Evolutionary conservation across 1,140 invertebrate genomes (phyloP).

Genomic region (Diorhabda carinulata): DNA sequence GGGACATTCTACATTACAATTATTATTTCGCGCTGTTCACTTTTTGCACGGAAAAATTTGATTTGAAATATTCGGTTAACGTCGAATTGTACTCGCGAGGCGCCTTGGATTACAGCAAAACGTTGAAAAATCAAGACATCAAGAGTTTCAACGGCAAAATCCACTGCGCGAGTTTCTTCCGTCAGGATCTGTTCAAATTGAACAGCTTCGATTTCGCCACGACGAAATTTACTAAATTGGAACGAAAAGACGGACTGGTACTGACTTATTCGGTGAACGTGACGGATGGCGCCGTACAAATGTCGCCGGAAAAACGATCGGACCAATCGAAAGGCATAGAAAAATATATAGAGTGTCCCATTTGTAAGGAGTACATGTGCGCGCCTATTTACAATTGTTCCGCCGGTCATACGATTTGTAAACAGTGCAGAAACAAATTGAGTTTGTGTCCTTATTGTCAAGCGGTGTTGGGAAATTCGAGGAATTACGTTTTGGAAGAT

Average conservation of each 20-base stretch:
- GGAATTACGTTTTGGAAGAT: conserved; percentile 22
- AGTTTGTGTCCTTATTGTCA: conserved; percentile 15
- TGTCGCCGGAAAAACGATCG: neutral
- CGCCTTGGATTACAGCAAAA: neutral
- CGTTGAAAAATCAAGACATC: conserved; percentile 14
- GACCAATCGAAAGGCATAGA: neutral
- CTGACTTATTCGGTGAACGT: conserved; percentile 6
- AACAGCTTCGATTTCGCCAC: conserved; percentile 11
- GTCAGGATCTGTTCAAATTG: neutral
- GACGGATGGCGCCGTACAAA: neutral
- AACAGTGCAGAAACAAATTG: conserved; percentile 14
- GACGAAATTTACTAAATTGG: conserved; percentile 6
- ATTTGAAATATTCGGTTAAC: neutral
- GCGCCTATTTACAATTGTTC: conserved; percentile 18
- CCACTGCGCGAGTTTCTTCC: neutral
- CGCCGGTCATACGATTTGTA: conserved; percentile 19
- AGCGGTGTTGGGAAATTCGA: conserved; percentile 7
- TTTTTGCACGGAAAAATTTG: conserved; percentile 5
- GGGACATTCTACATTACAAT: conserved; percentile 5
- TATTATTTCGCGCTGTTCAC: conserved; percentile 15
- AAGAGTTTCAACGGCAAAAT: conserved; percentile 9
- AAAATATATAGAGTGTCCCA: conserved; percentile 17
- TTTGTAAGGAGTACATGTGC: conserved; percentile 22
- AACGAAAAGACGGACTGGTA: neutral
- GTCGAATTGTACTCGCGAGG: neutral